phyloP scores from a whole-genome alignment of 2,888 invertebrate species.

The Melolontha melolontha region DNA sequence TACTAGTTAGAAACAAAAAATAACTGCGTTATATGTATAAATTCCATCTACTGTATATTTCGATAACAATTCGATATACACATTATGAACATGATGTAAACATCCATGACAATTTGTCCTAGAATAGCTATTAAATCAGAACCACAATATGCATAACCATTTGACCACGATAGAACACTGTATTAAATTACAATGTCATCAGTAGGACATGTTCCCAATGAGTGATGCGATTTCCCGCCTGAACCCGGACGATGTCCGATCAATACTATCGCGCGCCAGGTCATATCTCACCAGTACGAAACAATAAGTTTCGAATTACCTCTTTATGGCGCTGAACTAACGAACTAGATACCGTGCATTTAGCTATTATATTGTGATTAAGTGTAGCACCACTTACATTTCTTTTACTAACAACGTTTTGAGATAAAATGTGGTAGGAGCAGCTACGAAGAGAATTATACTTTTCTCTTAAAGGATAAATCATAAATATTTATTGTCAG shows the following conservation, averaged over 20 bases:
- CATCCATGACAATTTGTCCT: conserved; percentile 33
- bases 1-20: too few relatives aligned
- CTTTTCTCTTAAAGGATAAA: too few relatives aligned
- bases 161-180: conserved; percentile 33
- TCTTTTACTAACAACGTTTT: conserved; percentile 1
- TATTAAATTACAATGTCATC: conserved; percentile 39
- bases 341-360: conserved; percentile 16
- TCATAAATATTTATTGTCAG: too few relatives aligned
- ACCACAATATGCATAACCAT: conserved; percentile 35
- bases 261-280: conserved; percentile 20
- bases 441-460: neutral
- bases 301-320: conserved; percentile 36
- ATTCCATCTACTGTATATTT: neutral
- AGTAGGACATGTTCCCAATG: conserved; percentile 35
- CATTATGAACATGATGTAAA: conserved; percentile 25
- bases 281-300: conserved; percentile 7
- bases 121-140: conserved; percentile 34
- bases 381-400: neutral
- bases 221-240: conserved; percentile 31
- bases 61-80: neutral
- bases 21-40: neutral
- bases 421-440: neutral
- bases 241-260: conserved; percentile 31
- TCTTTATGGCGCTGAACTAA: conserved; percentile 24
- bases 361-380: conserved; percentile 2